These are phyloP conservation scores for Drosophila ambigua DNA, from an alignment of 1,140 invertebrate genomes.

Conservation along the genomic window DNA sequence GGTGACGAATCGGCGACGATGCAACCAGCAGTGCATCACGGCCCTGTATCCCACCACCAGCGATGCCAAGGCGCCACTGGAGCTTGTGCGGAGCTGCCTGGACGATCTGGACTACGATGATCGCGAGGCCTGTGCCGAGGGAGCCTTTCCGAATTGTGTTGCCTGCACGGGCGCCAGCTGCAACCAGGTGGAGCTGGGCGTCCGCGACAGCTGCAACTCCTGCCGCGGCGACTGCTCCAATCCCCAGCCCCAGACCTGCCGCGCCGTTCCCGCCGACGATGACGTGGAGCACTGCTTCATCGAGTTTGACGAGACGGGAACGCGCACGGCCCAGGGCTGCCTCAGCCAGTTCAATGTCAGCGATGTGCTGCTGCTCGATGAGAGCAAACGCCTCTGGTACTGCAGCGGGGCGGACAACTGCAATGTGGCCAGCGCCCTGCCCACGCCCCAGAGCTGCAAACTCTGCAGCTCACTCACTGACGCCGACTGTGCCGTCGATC, in stretches of 20 bases:
- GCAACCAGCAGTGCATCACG: conserved; percentile 69
- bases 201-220: conserved; percentile 60
- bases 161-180: conserved; percentile 50
- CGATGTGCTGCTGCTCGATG: conserved; percentile 42
- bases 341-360: conserved; percentile 68
- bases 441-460: conserved; percentile 39
- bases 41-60: conserved; percentile 63
- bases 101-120: conserved; percentile 72
- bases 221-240: conserved; percentile 63
- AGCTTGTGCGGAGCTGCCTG: conserved; percentile 64
- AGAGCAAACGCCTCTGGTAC: conserved; percentile 61
- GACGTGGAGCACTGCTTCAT: conserved; percentile 67
- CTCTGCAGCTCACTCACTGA: conserved; percentile 73
- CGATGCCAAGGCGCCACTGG: conserved; percentile 51
- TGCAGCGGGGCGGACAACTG: conserved; percentile 70
- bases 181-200: conserved; percentile 60
- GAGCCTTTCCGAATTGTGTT: conserved; percentile 48
- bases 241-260: conserved; percentile 55
- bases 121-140: conserved; percentile 46
- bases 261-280: conserved; percentile 48
- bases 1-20: conserved; percentile 45
- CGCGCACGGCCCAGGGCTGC: conserved; percentile 61
- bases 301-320: conserved; percentile 39
- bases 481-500: conserved; percentile 50
- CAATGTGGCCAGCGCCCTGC: conserved; percentile 54